Conservation (phyloP, 1,140 invertebrate genomes). For the Bombyx mori region ASM3026992v2 NC_085135.1:10228001-10228500, state of each 20-base stretch:
- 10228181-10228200: slow-evolving; percentile 10
- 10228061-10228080: slow-evolving; percentile 4
- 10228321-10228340: no score
- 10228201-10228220: slow-evolving; percentile 10
- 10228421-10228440: slow-evolving; percentile 8
- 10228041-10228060: slow-evolving; percentile 12
- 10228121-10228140: slow-evolving; percentile 11
- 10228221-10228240: slow-evolving; percentile 9
- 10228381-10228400: slow-evolving; percentile 9
- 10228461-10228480: slow-evolving; percentile 4
- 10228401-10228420: no score
- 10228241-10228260: slow-evolving; percentile 11
- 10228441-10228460: slow-evolving; percentile 8
- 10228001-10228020: slow-evolving; percentile 9
- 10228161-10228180: slow-evolving; percentile 10
- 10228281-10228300: slow-evolving; percentile 3
- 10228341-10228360: no score
- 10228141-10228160: slow-evolving; percentile 10
- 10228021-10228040: slow-evolving; percentile 9
- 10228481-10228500: slow-evolving; percentile 8
- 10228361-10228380: slow-evolving; percentile 7
- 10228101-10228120: slow-evolving; percentile 8
- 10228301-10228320: slow-evolving; percentile 7
- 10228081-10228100: slow-evolving; percentile 3
- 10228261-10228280: slow-evolving; percentile 9